Conservation (phyloP, 2,888 invertebrate genomes). For the Steinernema hermaphroditum region DNA sequence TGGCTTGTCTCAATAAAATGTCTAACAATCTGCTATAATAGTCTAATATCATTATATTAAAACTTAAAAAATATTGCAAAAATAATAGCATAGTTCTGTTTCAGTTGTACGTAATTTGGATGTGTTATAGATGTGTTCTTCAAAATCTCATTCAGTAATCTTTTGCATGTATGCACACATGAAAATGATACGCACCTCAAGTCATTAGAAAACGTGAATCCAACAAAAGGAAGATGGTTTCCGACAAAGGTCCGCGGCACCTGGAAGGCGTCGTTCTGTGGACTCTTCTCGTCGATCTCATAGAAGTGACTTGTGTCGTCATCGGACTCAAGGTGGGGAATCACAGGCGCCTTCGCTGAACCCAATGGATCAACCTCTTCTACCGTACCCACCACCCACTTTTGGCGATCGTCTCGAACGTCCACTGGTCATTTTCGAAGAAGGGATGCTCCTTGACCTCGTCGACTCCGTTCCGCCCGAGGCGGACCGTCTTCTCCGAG, state of each 20-base stretch:
- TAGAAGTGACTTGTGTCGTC: constrained; percentile 98
- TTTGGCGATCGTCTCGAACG: constrained; percentile 88
- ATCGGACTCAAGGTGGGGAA: constrained; percentile 90
- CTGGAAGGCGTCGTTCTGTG: constrained; percentile 87
- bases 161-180: too few species aligned
- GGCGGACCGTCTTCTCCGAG: constrained; percentile 74
- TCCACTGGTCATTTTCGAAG: constrained; percentile 95
- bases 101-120: too few species aligned
- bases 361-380: background rate
- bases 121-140: too few species aligned
- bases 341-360: constrained; percentile 81
- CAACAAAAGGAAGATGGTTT: constrained; percentile 95
- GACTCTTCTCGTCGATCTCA: constrained; percentile 71
- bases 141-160: too few species aligned
- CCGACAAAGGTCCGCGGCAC: constrained; percentile 96
- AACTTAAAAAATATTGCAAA: too few species aligned
- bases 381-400: constrained; percentile 70
- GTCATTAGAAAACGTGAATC: constrained; percentile 91
- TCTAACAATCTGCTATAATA: too few species aligned
- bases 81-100: too few species aligned
- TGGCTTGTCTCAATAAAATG: too few species aligned
- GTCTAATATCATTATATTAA: too few species aligned
- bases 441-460: constrained; percentile 93
- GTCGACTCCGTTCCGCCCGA: constrained; percentile 87
- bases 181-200: constrained; percentile 38